phyloP scores from a whole-genome alignment of 2,888 invertebrate species.

The Eledona agricola region DNA sequence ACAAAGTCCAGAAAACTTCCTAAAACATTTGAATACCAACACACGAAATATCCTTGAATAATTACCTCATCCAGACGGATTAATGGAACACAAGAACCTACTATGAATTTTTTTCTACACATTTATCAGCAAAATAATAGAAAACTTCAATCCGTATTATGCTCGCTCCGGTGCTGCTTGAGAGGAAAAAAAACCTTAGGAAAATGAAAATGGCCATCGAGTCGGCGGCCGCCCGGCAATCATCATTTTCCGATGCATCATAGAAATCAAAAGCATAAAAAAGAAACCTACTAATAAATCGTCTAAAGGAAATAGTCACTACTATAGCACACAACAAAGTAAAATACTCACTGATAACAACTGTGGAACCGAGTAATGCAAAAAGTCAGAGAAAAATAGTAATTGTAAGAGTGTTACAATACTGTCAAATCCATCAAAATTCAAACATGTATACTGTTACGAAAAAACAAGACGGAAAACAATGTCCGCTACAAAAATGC shows the following conservation, averaged over 20 bases:
- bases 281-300: slow-evolving; percentile 55
- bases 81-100: slow-evolving; percentile 47
- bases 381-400: slow-evolving; percentile 70
- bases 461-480: slow-evolving; percentile 45
- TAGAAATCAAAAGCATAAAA: slow-evolving; percentile 45
- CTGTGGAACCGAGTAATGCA: slow-evolving; percentile 76
- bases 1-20: slow-evolving; percentile 41
- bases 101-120: slow-evolving; percentile 43
- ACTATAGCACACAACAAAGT: slow-evolving; percentile 66
- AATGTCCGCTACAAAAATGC: slow-evolving; percentile 64
- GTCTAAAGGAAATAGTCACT: slow-evolving; percentile 49
- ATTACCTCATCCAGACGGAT: slow-evolving; percentile 59
- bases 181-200: slow-evolving; percentile 20
- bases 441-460: slow-evolving; percentile 41
- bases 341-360: slow-evolving; percentile 75
- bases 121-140: slow-evolving; percentile 39
- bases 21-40: slow-evolving; percentile 77
- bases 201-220: slow-evolving; percentile 26
- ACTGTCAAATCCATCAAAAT: slow-evolving; percentile 50
- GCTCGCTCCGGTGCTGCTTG: slow-evolving; percentile 37
- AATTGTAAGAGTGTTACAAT: slow-evolving; percentile 60
- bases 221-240: slow-evolving; percentile 4
- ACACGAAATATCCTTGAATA: slow-evolving; percentile 64
- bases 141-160: slow-evolving; percentile 12
- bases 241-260: slow-evolving; percentile 29